Base-by-base conservation (phyloP, 2,888 invertebrate genomes). In the Julus scandinavius region DNA sequence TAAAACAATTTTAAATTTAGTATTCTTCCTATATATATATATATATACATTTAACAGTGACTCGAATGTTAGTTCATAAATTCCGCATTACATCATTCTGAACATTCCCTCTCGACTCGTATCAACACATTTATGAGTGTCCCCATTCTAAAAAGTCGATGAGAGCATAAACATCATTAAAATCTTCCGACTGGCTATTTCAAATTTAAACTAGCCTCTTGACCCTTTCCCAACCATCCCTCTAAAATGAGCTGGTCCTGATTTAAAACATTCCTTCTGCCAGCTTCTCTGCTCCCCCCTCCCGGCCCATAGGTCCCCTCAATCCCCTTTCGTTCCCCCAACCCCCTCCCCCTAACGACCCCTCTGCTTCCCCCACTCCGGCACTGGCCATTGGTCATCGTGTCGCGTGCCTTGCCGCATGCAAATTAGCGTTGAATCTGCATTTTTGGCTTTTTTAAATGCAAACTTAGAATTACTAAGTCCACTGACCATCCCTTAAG, bases 111-210 rank as follows among this genome's bases (percentile, higher is more conserved):
- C 29, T 45, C n/a, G 29, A 20, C 13, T 72, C 72, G 72, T 72
- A 29, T 72, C 72, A 72, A 29, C 29, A 72, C 29, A 29, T 72
- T 72, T 72, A 72, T 72, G 72, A 72, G 72, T 11, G 72, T 2
- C 72, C 72, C 72, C 20, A 29, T 29, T 72, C 72, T 72, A 72
- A 72, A 72, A 72, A 72, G 72, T 72, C 72, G 72, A 72, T 72
- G 72, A 72, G 72, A 72, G 72, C 72, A 29, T 72, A 29, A 29
- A 72, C 72, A 72, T 72, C 72, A 72, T 72, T 72, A 72, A 72
- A 72, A 72, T 72, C 72, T 72, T 72, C 72, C 72, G 72, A 72
- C 72, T 72, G n/a, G 72, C 72, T 72, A 72, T 72, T 72, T 72
- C 72, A 72, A 72, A 72, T 72, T 72, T 72, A 29, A 72, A 72